Base-by-base conservation (phyloP, 1,140 invertebrate genomes). In the Drosophila busckii region DNA sequence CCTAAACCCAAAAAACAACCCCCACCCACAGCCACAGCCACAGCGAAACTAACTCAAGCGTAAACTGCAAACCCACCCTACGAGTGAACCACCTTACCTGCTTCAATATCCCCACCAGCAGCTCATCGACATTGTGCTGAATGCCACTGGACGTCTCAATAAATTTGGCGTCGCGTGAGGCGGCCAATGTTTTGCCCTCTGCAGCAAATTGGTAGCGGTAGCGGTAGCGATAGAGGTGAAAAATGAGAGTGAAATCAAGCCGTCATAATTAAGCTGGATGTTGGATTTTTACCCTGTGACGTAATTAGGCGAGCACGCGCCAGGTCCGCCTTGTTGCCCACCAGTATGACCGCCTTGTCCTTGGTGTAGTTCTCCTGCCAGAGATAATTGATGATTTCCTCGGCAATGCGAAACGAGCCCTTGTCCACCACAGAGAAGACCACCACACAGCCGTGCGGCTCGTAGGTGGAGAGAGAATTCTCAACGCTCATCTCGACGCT, bases 241-340 rank as follows among this genome's bases (percentile, higher is more conserved):
- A 45, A 32, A 52, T 38, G 38, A 20, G 23, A 10, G 41, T 31
- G 56, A 73, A 73, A 73, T 73, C 63, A 73, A 67, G 69, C 69
- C 63, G 32, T 65, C 75, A 80, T 80, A 73, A 80, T 80, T 82
- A 73, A 71, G 64, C n/a, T n/a, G n/a, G n/a, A 17, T 23, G 8
- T 16, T 26, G 6, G 10, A 56, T 42, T 35, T 46, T 91, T 87
- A 96, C 96, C 95, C 87, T 94, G 92, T 10, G 91, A 90, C 6
- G 93, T 89, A 31, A 98, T 94, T 22, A 93, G 92, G 32, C 96
- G 90, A 4, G 95, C 94, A 67, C 96, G 89, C 0, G 95, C 97
- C 32, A 98, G 88, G 84, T 98, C 97, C 2, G 94, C 93, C 87
- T 98, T 98, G 87, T 98, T 98, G 25, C 94, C 97, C 5, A 97